These are phyloP conservation scores for Amphiprion ocellaris DNA, from an alignment of 2,113 vertebrate species.

Conservation along the genomic window DNA sequence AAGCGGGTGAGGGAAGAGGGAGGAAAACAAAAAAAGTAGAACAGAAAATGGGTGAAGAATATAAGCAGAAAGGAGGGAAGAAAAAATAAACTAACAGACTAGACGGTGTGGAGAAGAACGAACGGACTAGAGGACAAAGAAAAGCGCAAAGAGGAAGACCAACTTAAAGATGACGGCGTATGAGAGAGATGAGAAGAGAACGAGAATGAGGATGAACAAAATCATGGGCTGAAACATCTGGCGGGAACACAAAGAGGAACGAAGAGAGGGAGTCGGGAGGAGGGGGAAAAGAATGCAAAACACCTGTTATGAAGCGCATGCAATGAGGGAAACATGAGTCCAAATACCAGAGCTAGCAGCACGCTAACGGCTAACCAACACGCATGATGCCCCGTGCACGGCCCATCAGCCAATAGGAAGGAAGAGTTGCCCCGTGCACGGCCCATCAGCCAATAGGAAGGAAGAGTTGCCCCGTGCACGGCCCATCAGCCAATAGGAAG, in stretches of 20 bases:
- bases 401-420: conserved; percentile 81
- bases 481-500: no score
- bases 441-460: no score
- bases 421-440: conserved; percentile 31
- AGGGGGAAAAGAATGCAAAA: conserved; percentile 89
- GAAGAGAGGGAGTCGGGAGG: conserved; percentile 79
- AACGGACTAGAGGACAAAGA: conserved; percentile 90
- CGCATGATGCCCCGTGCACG: conserved; percentile 82
- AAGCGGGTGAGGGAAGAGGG: conserved; percentile 7
- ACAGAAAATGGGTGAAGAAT: conserved; percentile 78
- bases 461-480: no score
- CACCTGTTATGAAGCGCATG: conserved; percentile 96
- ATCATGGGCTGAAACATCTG: conserved; percentile 94
- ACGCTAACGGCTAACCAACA: conserved; percentile 79
- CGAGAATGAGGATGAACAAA: conserved; percentile 92
- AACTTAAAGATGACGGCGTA: conserved; percentile 93
- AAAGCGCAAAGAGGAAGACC: conserved; percentile 92
- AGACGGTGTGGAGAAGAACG: conserved; percentile 56
- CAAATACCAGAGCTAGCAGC: conserved; percentile 79
- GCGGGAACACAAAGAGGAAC: conserved; percentile 88
- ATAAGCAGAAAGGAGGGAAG: conserved; percentile 40
- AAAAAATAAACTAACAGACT: conserved; percentile 53
- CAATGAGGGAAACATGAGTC: conserved; percentile 92
- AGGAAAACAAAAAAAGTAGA: conserved; percentile 75
- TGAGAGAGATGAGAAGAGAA: conserved; percentile 92